Evolutionary conservation across 1,140 invertebrate species (phyloP), one percentile per base, ranked within the genome.

Genomic region (Brachionus plicatilis): DNA sequence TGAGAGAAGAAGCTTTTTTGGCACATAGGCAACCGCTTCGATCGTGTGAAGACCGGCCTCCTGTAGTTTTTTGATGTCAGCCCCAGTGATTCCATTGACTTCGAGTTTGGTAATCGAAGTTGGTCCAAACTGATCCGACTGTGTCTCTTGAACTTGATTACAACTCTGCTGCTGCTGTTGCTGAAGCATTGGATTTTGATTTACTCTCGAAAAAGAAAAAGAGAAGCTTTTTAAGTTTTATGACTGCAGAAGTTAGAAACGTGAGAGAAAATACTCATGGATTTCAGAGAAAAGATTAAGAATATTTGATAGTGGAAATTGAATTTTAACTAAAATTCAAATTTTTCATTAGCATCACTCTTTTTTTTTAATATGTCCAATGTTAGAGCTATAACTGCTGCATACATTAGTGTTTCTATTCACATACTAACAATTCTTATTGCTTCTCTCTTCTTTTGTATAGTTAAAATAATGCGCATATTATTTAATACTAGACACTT

Each of bases 21-120:
- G 94, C 2, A 95, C 93, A 91, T 94, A 98, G 6, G 96, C 96
- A 24, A 99, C 93, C 1, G 96, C 92, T 90, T 99, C 97, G 0
- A 99, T 94, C 0, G 98, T 99, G 86, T 96, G 93, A 87, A 93
- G 96, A 12, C 97, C 97, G 85, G 93, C 93, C 88, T 98, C 96
- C 89, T 94, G 92, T 14, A 99, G 90, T 87, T 98, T 97, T 88
- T 97, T 97, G 4, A 99, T 93, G 90, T 99, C 97, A 17, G 92
- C 92, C 45, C 93, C 91, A 86, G 93, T 94, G 24, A 99, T 96
- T 17, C 95, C 96, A 87, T 89, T 87, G 65, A 88, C 88, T 90
- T 92, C 84, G 8, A 85, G 60, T 50, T 83, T 70, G 3, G 75
- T 82, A 3, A 85, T 53, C 65, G 47, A 60, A 43, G 37, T 56